Evolutionary conservation across 2,797 vertebrate genomes (phyloP), one percentile per base, ranked within the genome.

Genomic region (Cirrhinus molitorella): DNA sequence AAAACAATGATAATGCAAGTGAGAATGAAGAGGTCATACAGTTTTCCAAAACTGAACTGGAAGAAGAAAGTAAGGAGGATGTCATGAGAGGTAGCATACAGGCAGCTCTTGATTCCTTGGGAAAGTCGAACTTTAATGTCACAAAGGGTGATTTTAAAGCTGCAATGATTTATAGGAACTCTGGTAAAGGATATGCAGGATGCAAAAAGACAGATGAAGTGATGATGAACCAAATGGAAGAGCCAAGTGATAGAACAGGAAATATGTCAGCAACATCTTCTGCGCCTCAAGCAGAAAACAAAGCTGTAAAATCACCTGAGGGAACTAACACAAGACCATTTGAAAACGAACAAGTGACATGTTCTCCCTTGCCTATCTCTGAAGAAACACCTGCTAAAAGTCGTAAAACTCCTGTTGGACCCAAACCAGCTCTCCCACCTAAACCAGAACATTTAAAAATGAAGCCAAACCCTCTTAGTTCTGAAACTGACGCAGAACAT

Each of bases 131-230:
- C 47, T 80, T 97, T 88, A 96, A 96, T 92, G 91, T 96, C 74
- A 90, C 92, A 82, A 94, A 91, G 90, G 96, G 96, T 73, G 95
- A 96, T 89, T 96, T 96, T 93, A 96, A 90, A 93, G 94, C 96
- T 2, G 95, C 97, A 80, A 96, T 98, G 96, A 96, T 96, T 90
- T 97, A 96, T 92, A 95, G 92, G 89, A 96, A 95, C 77, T 92
- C 93, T 79, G 90, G 93, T 82, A 95, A 94, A 93, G 88, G 93
- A 77, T 79, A 89, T 87, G 89, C 91, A 88, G 87, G 89, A 83
- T 91, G 85, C 87, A 91, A 91, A 70, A 91, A 92, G 85, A 88
- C 84, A 40, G 88, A 92, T 65, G 23, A 75, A 82, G 85, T 86
- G 59, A 34, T 65, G 28, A 19, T 34, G 16, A 65, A 17, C 14